These are phyloP conservation scores for Channa maculata DNA, from an alignment of 2,113 vertebrate species.

Conservation along the genomic window DNA sequence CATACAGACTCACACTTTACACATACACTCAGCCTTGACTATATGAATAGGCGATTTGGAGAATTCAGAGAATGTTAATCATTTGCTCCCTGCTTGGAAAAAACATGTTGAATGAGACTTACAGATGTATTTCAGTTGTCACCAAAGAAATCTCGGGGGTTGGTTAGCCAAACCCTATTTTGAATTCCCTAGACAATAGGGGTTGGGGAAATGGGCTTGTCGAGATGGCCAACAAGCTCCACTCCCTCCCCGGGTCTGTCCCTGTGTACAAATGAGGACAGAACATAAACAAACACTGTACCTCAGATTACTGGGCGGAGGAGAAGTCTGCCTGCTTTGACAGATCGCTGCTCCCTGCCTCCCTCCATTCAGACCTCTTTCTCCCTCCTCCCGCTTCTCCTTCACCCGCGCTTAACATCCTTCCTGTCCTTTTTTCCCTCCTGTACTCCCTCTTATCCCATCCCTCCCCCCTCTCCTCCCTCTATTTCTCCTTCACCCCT, in stretches of 20 bases:
- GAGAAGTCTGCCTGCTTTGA: conserved; percentile 73
- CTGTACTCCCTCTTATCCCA: conserved; percentile 38
- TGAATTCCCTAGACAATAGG: conserved; percentile 71
- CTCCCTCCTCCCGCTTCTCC: conserved; percentile 58
- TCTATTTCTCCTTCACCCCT: conserved; percentile 78
- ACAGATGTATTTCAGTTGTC: conserved; percentile 58
- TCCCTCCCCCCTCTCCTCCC: conserved; percentile 47
- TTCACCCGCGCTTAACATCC: conserved; percentile 73
- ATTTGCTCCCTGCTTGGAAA: conserved; percentile 42
- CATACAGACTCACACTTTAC: conserved; percentile 45
- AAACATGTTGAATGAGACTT: conserved; percentile 48
- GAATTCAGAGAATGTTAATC: conserved; percentile 73
- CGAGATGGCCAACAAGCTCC: conserved; percentile 55
- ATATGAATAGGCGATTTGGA: conserved; percentile 62
- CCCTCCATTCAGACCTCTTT: conserved; percentile 21
- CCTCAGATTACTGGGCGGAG: conserved; percentile 79
- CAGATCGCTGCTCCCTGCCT: conserved; percentile 68
- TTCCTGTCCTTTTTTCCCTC: conserved; percentile 63
- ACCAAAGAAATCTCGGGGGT: conserved; percentile 57
- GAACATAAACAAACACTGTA: conserved; percentile 79
- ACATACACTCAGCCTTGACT: conserved; percentile 65
- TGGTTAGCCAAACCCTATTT: conserved; percentile 74
- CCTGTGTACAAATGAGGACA: conserved; percentile 74
- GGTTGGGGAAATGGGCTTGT: conserved; percentile 70
- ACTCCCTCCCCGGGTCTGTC: conserved; percentile 58